Evolutionary conservation across 2,113 vertebrate species (phyloP).

Genomic region (Monarcha castaneiventris): DNA sequence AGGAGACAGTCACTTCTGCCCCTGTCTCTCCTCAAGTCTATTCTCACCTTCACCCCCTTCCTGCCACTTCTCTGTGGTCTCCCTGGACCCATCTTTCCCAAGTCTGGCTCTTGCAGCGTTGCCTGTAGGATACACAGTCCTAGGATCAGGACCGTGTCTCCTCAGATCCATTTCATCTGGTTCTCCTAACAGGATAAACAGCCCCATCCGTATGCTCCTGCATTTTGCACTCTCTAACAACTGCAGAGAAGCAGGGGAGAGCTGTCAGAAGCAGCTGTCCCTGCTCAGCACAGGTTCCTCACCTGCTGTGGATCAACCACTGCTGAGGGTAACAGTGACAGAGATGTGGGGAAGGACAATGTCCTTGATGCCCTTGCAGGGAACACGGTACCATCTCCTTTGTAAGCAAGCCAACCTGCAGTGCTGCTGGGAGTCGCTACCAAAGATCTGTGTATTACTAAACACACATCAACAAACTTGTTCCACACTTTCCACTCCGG

Average conservation of each 20-base stretch:
- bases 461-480: not conserved
- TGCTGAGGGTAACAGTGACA: not conserved
- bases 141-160: not conserved
- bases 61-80: not conserved
- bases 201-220: not conserved
- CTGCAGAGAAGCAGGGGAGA: not conserved
- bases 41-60: not conserved
- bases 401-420: not conserved
- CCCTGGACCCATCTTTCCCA: not conserved
- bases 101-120: accelerated
- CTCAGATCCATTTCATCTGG: not conserved
- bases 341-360: not conserved
- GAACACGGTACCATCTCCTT: not conserved
- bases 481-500: not conserved
- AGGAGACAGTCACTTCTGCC: not conserved
- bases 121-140: not conserved
- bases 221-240: not conserved
- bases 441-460: not conserved
- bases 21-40: not conserved
- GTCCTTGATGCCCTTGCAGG: not conserved
- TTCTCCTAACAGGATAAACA: not conserved
- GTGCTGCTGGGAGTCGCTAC: not conserved
- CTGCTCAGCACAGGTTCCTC: not conserved
- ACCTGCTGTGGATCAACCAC: accelerated
- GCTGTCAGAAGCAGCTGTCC: not conserved